Conservation (phyloP, 2,113 vertebrate genomes). For the Burhinus bistriatus region DNA sequence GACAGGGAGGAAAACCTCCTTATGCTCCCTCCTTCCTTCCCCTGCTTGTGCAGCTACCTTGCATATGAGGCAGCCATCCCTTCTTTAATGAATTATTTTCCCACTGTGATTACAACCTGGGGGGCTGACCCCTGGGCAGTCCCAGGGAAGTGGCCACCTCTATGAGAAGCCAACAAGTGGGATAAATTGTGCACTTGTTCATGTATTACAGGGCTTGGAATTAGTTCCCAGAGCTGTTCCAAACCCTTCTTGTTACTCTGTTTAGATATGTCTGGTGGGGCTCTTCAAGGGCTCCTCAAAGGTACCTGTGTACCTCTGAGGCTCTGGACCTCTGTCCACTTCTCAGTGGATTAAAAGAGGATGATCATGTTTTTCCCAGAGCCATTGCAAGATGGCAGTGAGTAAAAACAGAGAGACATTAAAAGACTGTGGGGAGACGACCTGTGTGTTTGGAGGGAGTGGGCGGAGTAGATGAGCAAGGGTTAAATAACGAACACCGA, state of each 20-base stretch:
- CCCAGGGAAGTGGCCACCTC: background rate
- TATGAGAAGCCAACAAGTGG: background rate
- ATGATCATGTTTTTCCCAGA: background rate
- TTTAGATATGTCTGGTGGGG: background rate
- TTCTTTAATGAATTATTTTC: background rate
- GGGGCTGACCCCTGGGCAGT: background rate
- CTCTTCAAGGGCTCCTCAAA: background rate
- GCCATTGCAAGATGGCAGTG: background rate
- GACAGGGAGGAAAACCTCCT: background rate
- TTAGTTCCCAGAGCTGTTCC: background rate
- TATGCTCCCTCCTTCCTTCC: background rate
- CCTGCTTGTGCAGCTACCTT: background rate
- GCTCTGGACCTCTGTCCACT: background rate
- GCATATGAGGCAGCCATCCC: accelerated
- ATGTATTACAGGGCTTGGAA: background rate
- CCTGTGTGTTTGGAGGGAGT: background rate
- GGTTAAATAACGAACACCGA: background rate
- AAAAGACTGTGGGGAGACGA: background rate
- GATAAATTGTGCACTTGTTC: background rate
- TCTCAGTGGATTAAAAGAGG: background rate
- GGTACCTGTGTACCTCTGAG: background rate
- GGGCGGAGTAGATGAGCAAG: background rate
- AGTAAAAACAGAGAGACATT: background rate
- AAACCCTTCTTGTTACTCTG: background rate
- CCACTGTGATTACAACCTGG: background rate